Evolutionary conservation across 2,113 vertebrate species (phyloP).

Genomic region (Salvelinus fontinalis): DNA sequence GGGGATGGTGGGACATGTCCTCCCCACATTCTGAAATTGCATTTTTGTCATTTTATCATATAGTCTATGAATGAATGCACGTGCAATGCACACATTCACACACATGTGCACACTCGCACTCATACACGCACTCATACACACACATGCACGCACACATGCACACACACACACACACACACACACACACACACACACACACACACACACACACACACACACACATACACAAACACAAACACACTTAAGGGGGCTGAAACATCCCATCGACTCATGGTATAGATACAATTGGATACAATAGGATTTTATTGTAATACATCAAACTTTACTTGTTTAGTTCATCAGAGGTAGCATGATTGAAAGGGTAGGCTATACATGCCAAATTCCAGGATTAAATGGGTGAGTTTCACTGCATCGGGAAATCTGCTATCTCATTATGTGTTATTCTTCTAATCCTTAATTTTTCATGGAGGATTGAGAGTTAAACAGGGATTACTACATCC

Average conservation of each 20-base stretch:
- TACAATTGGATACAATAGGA: neutral
- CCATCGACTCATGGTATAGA: neutral
- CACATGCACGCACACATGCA: too few species aligned
- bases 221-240: neutral
- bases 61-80: too few species aligned
- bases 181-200: too few species aligned
- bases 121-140: too few species aligned
- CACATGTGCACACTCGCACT: neutral
- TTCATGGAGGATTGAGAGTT: slow-evolving; percentile 67
- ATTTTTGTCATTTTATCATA: too few species aligned
- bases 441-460: slow-evolving; percentile 62
- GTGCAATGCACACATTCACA: neutral
- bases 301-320: neutral
- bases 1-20: too few species aligned
- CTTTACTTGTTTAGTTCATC: too few species aligned
- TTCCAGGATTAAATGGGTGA: neutral
- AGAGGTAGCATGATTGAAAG: neutral
- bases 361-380: neutral
- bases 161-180: too few species aligned
- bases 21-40: too few species aligned
- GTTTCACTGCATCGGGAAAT: slow-evolving; percentile 28
- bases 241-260: neutral
- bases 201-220: neutral
- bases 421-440: slow-evolving; percentile 59
- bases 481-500: slow-evolving; percentile 59